Evolutionary conservation across 2,888 invertebrate species (phyloP), one percentile per base, ranked within the genome.

Genomic region (Mystacides longicornis): DNA sequence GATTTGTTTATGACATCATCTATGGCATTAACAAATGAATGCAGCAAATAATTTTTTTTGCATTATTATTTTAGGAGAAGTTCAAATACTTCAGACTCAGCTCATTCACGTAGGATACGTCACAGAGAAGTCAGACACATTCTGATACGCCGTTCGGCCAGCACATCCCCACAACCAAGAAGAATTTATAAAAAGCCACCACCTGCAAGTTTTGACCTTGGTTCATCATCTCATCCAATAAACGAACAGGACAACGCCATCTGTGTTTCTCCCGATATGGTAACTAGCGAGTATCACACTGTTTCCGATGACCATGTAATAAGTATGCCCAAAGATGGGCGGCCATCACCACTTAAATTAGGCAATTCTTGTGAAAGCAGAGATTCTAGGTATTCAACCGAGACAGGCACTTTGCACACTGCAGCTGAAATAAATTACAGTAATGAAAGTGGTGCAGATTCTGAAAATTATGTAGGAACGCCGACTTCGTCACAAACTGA

Each of bases 51-150:
- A 27, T 7, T 27, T 27, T 5, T 27, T 7, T 27, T 27, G 5
- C 11, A 27, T 27, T 43, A n/a, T 46, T 16, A n/a, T 18, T 63
- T 63, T 42, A 64, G 73, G 33, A 64, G 74, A 16, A 72, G 70
- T 60, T 74, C 74, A 1, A 74, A 74, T 60, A 69, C 73, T 2
- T 73, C 73, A 1, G 74, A 73, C 52, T 70, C 69, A 54, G 67
- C 70, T 14, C 67, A 64, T 62, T 66, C 65, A 43, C 60, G 67
- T 1, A 64, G 70, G 14, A 57, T 67, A 18, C 64, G 67, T 54
- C 65, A 64, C 55, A 60, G 67, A 47, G 71, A 71, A n/a, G 47
- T 52, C 14, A 49, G 53, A 7, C 43, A 49, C 3, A 43, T 47
- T 16, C 19, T 46, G 4, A 45, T 42, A 1, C 46, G 51, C 16